phyloP scores from a whole-genome alignment of 2,797 vertebrate genomes.

The Morelia viridis region DNA sequence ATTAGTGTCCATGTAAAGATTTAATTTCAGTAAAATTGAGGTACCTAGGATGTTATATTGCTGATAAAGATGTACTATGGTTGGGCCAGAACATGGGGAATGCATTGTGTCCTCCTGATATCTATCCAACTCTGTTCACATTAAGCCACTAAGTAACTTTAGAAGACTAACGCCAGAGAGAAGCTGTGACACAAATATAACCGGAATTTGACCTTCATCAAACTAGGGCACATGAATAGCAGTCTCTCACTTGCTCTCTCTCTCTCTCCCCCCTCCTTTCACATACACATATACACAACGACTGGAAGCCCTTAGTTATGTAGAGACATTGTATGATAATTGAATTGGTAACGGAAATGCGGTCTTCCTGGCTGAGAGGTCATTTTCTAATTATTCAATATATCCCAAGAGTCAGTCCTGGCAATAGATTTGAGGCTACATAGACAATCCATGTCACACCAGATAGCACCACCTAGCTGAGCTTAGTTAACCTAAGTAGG shows the following conservation, averaged over 20 bases:
- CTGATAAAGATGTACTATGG: neutral
- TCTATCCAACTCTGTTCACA: neutral
- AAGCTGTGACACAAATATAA: neutral
- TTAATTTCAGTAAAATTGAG: neutral
- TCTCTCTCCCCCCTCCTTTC: neutral
- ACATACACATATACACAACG: neutral
- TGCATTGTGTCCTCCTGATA: neutral
- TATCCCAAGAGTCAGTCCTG: neutral
- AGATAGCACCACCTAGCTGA: neutral
- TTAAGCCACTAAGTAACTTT: conserved; percentile 15
- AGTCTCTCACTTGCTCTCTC: neutral
- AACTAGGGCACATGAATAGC: neutral
- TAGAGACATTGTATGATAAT: neutral
- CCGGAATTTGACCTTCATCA: conserved; percentile 27
- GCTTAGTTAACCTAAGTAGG: neutral
- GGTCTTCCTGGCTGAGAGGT: neutral
- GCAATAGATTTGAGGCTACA: neutral
- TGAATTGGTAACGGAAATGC: neutral
- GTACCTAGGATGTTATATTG: neutral
- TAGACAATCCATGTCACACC: neutral
- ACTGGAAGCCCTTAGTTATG: neutral
- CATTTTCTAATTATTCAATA: neutral
- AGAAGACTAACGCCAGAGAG: neutral
- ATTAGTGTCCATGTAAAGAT: neutral
- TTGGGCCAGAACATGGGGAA: no score